Conservation (phyloP, 2,888 invertebrate genomes). For the Xestia ashworthii region DNA sequence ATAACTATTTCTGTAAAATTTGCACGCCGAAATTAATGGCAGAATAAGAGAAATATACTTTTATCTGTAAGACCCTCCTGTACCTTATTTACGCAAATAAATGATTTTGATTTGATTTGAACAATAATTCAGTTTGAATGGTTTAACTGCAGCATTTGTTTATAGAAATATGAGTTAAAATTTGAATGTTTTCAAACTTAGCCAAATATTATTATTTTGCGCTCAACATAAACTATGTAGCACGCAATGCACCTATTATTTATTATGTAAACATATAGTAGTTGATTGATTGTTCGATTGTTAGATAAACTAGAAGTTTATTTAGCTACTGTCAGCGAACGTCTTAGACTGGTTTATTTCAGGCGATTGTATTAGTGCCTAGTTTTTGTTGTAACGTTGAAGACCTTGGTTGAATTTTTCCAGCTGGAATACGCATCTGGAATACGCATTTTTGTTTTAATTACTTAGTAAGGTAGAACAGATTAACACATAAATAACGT, state of each 20-base stretch:
- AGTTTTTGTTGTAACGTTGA: background rate
- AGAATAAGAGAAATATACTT: too few species aligned
- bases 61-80: too few species aligned
- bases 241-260: slow-evolving; percentile 12
- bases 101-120: too few species aligned
- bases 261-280: slow-evolving; percentile 49
- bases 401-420: slow-evolving; percentile 3
- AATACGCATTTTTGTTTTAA: background rate
- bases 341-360: slow-evolving; percentile 29
- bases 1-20: too few species aligned
- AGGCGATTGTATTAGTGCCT: slow-evolving; percentile 8
- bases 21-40: too few species aligned
- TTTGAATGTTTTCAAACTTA: slow-evolving; percentile 28
- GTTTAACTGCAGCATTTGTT: slow-evolving; percentile 11
- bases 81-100: too few species aligned
- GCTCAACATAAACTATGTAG: slow-evolving; percentile 31
- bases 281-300: slow-evolving; percentile 52
- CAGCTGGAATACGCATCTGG: too few species aligned
- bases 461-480: background rate
- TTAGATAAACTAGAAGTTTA: slow-evolving; percentile 34
- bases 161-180: slow-evolving; percentile 38
- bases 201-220: slow-evolving; percentile 28
- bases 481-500: background rate
- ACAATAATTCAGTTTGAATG: slow-evolving; percentile 1
- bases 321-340: slow-evolving; percentile 18